Percentiles rank a stretch among this genome's conserved stretches.
Evolutionary conservation across 1,140 invertebrate species (phyloP).

Genomic region (Cotesia vestalis): DNA sequence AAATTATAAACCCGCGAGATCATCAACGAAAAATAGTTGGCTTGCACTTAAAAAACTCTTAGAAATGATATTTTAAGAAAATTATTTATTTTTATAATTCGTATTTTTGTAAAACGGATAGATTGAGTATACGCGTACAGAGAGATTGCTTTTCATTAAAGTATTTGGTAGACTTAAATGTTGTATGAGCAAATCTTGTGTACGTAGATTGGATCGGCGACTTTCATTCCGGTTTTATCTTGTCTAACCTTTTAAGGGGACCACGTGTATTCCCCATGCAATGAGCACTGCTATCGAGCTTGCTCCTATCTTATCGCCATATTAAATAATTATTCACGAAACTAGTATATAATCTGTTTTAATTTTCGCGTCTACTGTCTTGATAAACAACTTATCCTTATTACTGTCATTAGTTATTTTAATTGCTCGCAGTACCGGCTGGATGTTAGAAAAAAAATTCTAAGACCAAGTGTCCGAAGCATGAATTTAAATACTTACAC

Average conservation of each 20-base stretch:
- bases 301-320: too few relatives aligned
- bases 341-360: too few relatives aligned
- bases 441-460: too few relatives aligned
- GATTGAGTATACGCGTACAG: too few relatives aligned
- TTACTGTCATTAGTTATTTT: too few relatives aligned
- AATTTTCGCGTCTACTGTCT: too few relatives aligned
- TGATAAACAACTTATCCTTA: too few relatives aligned
- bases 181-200: conserved; percentile 11
- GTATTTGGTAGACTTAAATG: not conserved
- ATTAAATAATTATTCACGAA: too few relatives aligned
- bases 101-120: not conserved
- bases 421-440: too few relatives aligned
- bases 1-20: not conserved
- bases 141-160: not conserved
- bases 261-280: conserved; percentile 3
- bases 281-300: not conserved
- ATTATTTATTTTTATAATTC: not conserved
- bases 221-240: conserved; percentile 27
- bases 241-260: conserved; percentile 31
- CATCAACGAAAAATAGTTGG: not conserved
- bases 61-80: not conserved
- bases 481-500: too few relatives aligned
- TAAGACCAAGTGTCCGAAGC: too few relatives aligned
- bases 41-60: not conserved
- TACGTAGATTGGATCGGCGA: conserved; percentile 13